phyloP scores from a whole-genome alignment of 2,113 vertebrate species.

The Nicator chloris region DNA sequence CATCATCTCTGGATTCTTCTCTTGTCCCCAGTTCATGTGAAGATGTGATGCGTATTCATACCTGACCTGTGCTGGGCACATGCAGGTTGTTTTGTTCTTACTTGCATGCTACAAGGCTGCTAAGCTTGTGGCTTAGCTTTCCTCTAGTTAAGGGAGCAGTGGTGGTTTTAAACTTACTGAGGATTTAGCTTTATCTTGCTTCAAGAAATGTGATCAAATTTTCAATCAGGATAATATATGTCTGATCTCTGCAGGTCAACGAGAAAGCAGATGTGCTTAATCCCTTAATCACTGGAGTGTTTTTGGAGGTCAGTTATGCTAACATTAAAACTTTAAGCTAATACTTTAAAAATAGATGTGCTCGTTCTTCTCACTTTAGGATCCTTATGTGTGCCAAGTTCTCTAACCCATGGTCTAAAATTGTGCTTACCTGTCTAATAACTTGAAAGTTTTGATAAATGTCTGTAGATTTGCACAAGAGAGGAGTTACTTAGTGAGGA shows the following conservation, averaged over 20 bases:
- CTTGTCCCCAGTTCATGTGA: background rate
- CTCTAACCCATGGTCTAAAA: background rate
- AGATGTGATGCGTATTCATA: background rate
- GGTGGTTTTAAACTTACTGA: background rate
- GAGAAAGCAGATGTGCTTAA: conserved; percentile 93
- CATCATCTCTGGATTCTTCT: background rate
- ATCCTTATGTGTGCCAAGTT: background rate
- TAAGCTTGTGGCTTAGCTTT: background rate
- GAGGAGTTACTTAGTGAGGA: background rate
- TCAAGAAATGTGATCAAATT: conserved; percentile 40
- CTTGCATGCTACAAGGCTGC: background rate
- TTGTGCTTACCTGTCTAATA: background rate
- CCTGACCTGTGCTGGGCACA: rapidly evolving
- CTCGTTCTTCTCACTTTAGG: background rate
- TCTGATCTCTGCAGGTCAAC: conserved; percentile 78
- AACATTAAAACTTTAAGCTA: conserved; percentile 21
- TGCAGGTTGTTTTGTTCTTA: background rate
- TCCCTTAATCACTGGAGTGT: conserved; percentile 94
- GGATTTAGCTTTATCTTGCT: conserved; percentile 24
- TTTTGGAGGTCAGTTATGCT: conserved; percentile 89
- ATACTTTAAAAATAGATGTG: background rate
- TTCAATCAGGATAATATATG: conserved; percentile 37
- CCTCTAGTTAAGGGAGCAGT: background rate
- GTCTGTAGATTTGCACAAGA: background rate
- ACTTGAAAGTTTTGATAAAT: background rate